Evolutionary conservation across 2,888 invertebrate genomes (phyloP).

Genomic region (Campopleginae sp.): DNA sequence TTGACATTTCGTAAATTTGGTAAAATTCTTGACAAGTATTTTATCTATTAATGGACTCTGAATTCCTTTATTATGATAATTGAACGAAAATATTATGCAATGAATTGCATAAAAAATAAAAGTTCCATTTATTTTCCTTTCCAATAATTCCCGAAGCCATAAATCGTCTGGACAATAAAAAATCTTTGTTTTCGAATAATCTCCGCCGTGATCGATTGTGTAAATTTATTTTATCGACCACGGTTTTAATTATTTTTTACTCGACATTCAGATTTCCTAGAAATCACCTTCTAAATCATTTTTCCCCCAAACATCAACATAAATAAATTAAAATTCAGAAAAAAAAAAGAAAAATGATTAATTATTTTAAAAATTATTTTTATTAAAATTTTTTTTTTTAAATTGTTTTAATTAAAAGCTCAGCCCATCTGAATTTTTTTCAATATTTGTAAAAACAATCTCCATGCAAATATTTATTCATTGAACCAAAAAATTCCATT

Average conservation of each 20-base stretch:
- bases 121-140: slow-evolving; percentile 17
- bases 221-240: not conserved
- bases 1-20: not conserved
- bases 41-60: not conserved
- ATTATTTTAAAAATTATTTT: no score
- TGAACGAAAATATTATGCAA: not conserved
- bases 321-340: not conserved
- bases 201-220: not conserved
- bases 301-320: not conserved
- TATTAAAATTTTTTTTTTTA: no score
- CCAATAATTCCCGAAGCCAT: not conserved
- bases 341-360: not conserved
- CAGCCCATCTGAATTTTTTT: no score
- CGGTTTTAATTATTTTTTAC: not conserved
- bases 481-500: no score
- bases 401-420: no score
- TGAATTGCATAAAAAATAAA: not conserved
- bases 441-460: no score
- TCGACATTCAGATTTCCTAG: not conserved
- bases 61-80: not conserved
- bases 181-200: not conserved
- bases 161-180: not conserved
- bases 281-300: not conserved
- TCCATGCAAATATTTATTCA: no score
- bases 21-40: not conserved